Evolutionary conservation across 2,888 invertebrate species (phyloP).

Genomic region (Epinotia bilunana): DNA sequence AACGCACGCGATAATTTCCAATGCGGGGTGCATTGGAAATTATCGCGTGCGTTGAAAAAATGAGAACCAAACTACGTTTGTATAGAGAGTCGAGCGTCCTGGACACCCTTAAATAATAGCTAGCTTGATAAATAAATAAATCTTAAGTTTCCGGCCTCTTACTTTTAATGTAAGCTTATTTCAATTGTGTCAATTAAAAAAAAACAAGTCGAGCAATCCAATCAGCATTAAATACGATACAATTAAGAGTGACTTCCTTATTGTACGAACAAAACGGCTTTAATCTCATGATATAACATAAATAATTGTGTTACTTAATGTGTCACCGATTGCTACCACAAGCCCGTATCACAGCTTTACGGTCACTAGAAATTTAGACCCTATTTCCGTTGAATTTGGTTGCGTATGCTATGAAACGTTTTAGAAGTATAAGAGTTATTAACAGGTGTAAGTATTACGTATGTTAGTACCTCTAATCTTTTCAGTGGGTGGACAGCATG

Average conservation of each 20-base stretch:
- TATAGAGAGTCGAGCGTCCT: too few species aligned
- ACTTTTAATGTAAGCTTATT: neutral
- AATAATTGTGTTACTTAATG: conserved; percentile 7
- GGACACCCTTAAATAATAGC: too few species aligned
- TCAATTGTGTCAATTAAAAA: too few species aligned
- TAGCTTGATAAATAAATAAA: too few species aligned
- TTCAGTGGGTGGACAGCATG: conserved; percentile 25
- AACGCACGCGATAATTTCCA: too few species aligned
- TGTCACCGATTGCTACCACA: neutral
- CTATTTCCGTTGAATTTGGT: neutral
- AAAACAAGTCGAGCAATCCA: neutral
- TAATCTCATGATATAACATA: conserved; percentile 2
- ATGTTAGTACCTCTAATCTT: neutral
- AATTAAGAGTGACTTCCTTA: conserved; percentile 27
- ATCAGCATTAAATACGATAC: neutral
- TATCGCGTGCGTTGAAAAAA: too few species aligned
- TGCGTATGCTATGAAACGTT: neutral
- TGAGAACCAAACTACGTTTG: too few species aligned
- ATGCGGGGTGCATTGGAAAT: too few species aligned
- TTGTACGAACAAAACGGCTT: conserved; percentile 4
- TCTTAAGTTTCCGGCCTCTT: neutral
- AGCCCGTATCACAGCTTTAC: neutral
- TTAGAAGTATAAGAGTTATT: neutral
- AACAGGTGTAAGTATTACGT: neutral
- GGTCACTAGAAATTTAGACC: neutral